Conservation (phyloP, 64 coral and sea anemone genomes). For the Trachythela sp. region DNA sequence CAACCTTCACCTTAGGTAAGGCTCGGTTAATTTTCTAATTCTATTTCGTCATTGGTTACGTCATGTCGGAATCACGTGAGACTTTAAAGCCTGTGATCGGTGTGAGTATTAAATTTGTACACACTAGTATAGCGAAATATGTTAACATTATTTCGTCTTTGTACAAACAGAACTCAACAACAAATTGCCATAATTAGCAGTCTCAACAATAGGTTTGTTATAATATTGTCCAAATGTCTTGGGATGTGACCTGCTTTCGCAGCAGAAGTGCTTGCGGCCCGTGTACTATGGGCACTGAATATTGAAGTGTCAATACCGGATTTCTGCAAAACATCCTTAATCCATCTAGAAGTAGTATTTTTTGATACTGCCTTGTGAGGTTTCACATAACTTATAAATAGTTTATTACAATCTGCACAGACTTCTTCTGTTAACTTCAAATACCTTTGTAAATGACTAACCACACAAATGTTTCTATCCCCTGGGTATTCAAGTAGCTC, state of each 20-base stretch:
- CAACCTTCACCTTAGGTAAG: not conserved
- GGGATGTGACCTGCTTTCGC: not conserved
- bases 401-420: not conserved
- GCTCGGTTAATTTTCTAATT: not conserved
- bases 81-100: not conserved
- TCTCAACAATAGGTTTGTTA: not conserved
- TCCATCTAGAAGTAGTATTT: not conserved
- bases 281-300: not conserved
- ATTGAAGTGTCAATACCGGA: not conserved
- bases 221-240: slow-evolving; percentile 29
- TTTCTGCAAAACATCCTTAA: not conserved
- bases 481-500: slow-evolving; percentile 34
- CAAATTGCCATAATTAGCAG: not conserved
- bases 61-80: not conserved
- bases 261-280: not conserved
- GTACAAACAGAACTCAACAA: not conserved
- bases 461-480: slow-evolving; percentile 42
- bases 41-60: not conserved
- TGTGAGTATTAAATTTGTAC: not conserved
- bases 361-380: not conserved
- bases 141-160: not conserved
- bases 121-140: not conserved
- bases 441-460: slow-evolving; percentile 42
- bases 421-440: not conserved
- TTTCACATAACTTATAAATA: not conserved